These are phyloP conservation scores for Hemichromis elongatus DNA, from an alignment of 2,113 vertebrate species.

Conservation along the genomic window DNA sequence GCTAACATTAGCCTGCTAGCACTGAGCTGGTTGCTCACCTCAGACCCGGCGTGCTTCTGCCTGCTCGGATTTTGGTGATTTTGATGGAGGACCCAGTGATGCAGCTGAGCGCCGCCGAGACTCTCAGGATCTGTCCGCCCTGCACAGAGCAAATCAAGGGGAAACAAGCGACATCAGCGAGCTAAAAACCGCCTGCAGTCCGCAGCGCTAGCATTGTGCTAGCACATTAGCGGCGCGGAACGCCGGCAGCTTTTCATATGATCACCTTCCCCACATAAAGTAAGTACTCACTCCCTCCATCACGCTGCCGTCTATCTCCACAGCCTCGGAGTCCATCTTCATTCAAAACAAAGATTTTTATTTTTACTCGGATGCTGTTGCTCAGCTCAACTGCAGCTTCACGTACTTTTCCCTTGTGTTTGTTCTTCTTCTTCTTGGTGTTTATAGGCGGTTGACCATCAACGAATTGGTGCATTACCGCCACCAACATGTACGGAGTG, in stretches of 20 bases:
- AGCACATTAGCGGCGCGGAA: conserved; percentile 10
- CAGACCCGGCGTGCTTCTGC: conserved; percentile 89
- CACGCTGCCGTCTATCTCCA: conserved; percentile 88
- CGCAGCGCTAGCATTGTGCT: conserved; percentile 7
- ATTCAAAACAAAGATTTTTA: not conserved
- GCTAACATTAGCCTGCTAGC: conserved; percentile 54
- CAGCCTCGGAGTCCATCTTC: conserved; percentile 64
- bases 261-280: not conserved
- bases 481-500: not conserved
- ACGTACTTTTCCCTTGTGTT: not conserved
- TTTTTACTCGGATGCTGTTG: not conserved
- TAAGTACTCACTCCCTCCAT: conserved; percentile 89
- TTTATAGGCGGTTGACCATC: not conserved
- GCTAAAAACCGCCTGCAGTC: not conserved
- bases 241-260: not conserved
- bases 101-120: conserved; percentile 87
- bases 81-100: conserved; percentile 80
- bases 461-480: not conserved
- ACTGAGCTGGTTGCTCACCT: conserved; percentile 69
- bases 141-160: conserved; percentile 40
- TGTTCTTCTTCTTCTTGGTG: not conserved
- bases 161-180: not conserved
- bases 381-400: not conserved
- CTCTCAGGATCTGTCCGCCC: conserved; percentile 92
- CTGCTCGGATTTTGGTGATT: conserved; percentile 88